Percentiles rank a stretch among this genome's conserved stretches.
Conservation (phyloP, 2,113 vertebrate genomes). For the Mus pahari region DNA sequence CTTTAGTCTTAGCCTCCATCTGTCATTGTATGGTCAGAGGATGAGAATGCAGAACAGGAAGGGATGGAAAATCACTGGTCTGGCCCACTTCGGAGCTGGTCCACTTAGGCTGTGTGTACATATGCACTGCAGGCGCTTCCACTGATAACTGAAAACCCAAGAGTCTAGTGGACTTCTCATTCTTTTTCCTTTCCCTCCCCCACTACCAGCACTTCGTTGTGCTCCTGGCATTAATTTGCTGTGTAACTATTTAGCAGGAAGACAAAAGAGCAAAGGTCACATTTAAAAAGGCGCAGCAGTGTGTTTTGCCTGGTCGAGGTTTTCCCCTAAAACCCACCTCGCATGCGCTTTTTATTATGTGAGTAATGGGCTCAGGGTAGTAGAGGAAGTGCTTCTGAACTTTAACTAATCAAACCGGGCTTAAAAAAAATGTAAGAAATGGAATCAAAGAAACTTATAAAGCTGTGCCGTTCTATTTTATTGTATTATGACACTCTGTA, state of each 20-base stretch:
- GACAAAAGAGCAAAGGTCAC: slow-evolving; percentile 64
- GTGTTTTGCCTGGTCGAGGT: slow-evolving; percentile 59
- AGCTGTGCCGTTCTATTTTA: slow-evolving; percentile 33
- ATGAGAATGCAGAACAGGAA: not conserved
- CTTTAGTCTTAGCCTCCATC: not conserved
- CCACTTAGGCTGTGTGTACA: not conserved
- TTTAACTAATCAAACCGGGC: slow-evolving; percentile 70
- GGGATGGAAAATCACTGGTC: not conserved
- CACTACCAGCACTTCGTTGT: not conserved
- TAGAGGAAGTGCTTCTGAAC: slow-evolving; percentile 55
- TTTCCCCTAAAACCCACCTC: slow-evolving; percentile 35
- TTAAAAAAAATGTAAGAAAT: slow-evolving; percentile 53
- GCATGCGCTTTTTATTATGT: slow-evolving; percentile 75
- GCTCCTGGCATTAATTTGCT: slow-evolving; percentile 70
- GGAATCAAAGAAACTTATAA: slow-evolving; percentile 62
- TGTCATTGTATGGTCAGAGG: not conserved
- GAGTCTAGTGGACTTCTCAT: slow-evolving; percentile 30
- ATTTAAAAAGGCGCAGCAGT: slow-evolving; percentile 71
- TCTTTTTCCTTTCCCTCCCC: not conserved
- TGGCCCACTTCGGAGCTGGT: not conserved
- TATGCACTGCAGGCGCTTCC: slow-evolving; percentile 20
- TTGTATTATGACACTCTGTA: slow-evolving; percentile 67
- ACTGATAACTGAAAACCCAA: slow-evolving; percentile 25
- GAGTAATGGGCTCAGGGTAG: slow-evolving; percentile 59
- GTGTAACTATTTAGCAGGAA: slow-evolving; percentile 62